These are phyloP conservation scores for Aporophyla nigra DNA, from an alignment of 2,888 invertebrate species.

Conservation along the genomic window DNA sequence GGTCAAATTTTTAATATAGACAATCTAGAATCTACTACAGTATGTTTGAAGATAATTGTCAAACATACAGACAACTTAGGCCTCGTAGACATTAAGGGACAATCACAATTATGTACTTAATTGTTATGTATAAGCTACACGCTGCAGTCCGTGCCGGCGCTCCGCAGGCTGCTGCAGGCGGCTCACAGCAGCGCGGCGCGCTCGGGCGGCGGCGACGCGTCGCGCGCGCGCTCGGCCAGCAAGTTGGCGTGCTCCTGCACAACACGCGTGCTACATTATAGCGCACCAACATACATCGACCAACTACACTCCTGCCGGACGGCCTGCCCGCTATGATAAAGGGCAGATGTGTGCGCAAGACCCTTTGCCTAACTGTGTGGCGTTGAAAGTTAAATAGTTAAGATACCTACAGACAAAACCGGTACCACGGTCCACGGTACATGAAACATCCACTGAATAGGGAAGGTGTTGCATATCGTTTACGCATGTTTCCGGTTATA, in stretches of 20 bases:
- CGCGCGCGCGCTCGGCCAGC: slow-evolving; percentile 71
- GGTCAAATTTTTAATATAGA: slow-evolving; percentile 39
- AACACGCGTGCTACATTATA: neutral
- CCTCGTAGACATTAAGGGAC: slow-evolving; percentile 10
- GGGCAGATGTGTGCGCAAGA: neutral
- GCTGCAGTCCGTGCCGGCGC: neutral
- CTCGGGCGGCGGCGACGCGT: slow-evolving; percentile 73
- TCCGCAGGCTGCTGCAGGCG: neutral
- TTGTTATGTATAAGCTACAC: neutral
- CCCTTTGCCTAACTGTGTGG: neutral
- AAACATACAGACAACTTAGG: slow-evolving; percentile 21
- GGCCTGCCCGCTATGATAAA: no score
- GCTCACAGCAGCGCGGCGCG: slow-evolving; percentile 78
- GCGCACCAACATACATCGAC: neutral
- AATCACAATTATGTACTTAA: slow-evolving; percentile 3
- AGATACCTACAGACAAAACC: neutral
- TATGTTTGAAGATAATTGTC: slow-evolving; percentile 8
- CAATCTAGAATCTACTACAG: slow-evolving; percentile 11
- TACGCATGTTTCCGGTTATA: neutral
- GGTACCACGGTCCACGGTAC: neutral
- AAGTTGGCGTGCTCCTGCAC: slow-evolving; percentile 77
- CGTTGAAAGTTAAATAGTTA: neutral
- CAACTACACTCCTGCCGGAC: neutral
- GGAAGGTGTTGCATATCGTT: neutral
- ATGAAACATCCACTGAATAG: neutral